Evolutionary conservation across 2,113 vertebrate species (phyloP).

Genomic region (Microcebus ravelobensis): DNA sequence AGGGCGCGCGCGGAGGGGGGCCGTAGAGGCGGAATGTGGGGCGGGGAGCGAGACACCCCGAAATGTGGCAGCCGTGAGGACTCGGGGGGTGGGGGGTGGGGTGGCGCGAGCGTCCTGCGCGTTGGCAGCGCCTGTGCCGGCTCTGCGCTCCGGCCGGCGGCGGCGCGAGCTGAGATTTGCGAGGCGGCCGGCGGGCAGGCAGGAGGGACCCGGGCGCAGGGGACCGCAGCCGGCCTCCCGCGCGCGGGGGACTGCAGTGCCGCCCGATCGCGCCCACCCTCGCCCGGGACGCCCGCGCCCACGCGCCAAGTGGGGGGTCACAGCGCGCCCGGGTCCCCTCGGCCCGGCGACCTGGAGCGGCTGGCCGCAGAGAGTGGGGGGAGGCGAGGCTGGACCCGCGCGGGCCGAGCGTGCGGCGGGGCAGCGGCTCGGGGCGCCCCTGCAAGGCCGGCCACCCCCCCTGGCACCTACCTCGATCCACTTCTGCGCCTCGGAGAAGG

Average conservation of each 20-base stretch:
- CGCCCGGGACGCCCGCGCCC: neutral
- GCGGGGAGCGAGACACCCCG: neutral
- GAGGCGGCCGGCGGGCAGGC: neutral
- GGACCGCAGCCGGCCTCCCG: neutral
- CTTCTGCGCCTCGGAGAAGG: conserved; percentile 93
- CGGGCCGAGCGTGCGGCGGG: neutral
- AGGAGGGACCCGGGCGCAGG: conserved; percentile 28
- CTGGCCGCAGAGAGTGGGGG: neutral
- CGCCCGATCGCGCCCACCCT: neutral
- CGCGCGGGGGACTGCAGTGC: conserved; percentile 9
- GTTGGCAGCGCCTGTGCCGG: conserved; percentile 19
- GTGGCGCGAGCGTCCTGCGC: neutral
- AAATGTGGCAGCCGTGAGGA: neutral
- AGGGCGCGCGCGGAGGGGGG: neutral
- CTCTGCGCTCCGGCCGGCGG: no score
- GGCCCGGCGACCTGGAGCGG: no score
- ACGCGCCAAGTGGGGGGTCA: neutral
- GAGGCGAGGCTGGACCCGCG: neutral
- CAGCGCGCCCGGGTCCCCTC: neutral
- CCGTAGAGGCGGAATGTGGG: neutral
- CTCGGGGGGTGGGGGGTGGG: neutral
- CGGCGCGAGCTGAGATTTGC: conserved; percentile 38
- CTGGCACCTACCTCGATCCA: conserved; percentile 93
- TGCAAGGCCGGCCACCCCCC: conserved; percentile 12
- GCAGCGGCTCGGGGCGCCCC: neutral